Percentiles rank a stretch among this genome's conserved stretches.
These are phyloP conservation scores for Entomyzon cyanotis DNA, from an alignment of 2,113 vertebrate genomes.

Conservation along the genomic window DNA sequence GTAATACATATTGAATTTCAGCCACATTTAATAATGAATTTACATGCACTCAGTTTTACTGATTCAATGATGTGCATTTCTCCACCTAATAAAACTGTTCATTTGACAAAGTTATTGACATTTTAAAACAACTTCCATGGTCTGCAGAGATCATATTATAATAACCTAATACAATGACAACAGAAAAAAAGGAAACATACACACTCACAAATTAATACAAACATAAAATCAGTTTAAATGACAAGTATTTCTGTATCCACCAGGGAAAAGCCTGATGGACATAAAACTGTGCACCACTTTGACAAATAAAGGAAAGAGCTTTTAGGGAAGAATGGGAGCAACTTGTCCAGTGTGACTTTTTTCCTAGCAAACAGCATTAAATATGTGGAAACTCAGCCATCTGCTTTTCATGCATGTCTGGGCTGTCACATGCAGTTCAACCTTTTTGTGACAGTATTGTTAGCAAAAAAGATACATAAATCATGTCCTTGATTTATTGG, in stretches of 20 bases:
- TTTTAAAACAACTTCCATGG: background rate
- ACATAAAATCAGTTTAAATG: background rate
- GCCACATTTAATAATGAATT: background rate
- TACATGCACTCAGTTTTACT: background rate
- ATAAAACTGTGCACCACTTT: background rate
- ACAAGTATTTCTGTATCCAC: background rate
- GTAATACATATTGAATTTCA: background rate
- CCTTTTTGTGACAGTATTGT: background rate
- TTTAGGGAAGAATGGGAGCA: background rate
- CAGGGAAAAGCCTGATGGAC: background rate
- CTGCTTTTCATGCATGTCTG: background rate
- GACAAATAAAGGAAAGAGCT: background rate
- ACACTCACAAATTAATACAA: background rate
- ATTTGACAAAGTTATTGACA: background rate
- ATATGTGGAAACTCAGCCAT: background rate
- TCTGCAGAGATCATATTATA: background rate
- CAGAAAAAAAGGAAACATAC: background rate
- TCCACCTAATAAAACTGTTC: background rate
- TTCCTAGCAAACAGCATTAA: background rate
- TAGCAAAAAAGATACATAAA: background rate
- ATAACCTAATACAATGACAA: background rate
- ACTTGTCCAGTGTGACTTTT: background rate
- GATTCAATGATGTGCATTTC: background rate
- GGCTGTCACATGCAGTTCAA: background rate
- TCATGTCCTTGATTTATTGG: background rate